Percentiles rank a stretch among this genome's conserved stretches.
These are phyloP conservation scores for Caenorhabditis panamensis DNA, from an alignment of 2,888 invertebrate species.

Conservation along the genomic window DNA sequence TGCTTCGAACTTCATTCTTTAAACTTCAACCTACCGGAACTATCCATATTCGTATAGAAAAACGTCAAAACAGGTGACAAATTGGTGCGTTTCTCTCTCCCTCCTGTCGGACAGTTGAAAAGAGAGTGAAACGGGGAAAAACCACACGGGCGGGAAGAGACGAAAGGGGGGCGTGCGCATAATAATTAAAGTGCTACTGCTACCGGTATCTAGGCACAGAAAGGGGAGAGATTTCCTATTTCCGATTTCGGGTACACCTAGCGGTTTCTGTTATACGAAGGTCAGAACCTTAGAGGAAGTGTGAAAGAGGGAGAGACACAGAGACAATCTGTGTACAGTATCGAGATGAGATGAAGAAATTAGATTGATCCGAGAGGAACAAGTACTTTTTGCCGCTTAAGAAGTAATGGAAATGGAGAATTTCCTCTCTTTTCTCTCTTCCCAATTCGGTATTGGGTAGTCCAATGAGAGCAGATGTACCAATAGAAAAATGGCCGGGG, in stretches of 20 bases:
- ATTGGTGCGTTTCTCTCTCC: too few relatives aligned
- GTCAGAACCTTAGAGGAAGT: constrained; percentile 8
- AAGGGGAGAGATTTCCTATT: background rate
- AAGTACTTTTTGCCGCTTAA: background rate
- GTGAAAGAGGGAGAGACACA: constrained; percentile 12
- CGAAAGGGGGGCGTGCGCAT: constrained; percentile 12
- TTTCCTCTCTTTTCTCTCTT: too few relatives aligned
- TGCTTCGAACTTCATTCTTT: too few relatives aligned
- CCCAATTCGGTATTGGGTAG: background rate
- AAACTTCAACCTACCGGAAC: background rate
- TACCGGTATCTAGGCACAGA: constrained; percentile 10
- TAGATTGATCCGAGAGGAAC: constrained; percentile 13
- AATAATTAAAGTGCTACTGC: constrained; percentile 22
- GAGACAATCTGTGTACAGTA: constrained; percentile 9
- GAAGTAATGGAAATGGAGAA: constrained; percentile 1
- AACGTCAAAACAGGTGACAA: constrained; percentile 15
- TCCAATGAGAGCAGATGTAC: constrained; percentile 9
- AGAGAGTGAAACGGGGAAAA: constrained; percentile 1
- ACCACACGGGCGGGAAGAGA: background rate
- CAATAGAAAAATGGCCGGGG: constrained; percentile 4
- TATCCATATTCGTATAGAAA: background rate
- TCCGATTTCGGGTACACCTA: background rate
- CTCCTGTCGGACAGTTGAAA: constrained; percentile 12
- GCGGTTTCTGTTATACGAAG: constrained; percentile 13
- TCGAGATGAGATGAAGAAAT: constrained; percentile 22